Evolutionary conservation across 2,888 invertebrate genomes (phyloP), one percentile per base, ranked within the genome.

Genomic region (Amblyjoppa fuscipennis): DNA sequence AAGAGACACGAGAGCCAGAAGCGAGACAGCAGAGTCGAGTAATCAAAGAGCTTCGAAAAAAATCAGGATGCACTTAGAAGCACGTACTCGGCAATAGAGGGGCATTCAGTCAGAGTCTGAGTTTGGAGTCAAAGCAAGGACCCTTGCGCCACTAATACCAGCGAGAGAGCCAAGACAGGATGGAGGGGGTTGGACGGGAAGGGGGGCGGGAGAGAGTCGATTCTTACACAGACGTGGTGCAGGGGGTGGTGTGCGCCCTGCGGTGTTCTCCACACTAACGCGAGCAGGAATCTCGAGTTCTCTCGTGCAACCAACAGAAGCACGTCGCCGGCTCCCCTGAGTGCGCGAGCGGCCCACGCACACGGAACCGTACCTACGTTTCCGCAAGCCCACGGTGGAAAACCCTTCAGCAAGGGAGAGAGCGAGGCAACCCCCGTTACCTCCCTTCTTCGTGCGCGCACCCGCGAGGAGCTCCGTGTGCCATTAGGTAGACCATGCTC

Each of bases 91-190:
- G 87, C 89, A 89, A 91, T 91, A 91, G 92, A 91, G 91, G 90
- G 91, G 91, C 89, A 92, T 92, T 92, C 92, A 92, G 91, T 90
- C 90, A 91, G 91, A 91, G 89, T 90, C 87, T 88, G 89, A 91
- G 90, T 89, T 90, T 90, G 88, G 90, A 92, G 92, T 93, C 93
- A 93, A 93, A 93, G 93, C 92, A 92, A 93, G 93, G 92, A 91
- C 92, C 92, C 93, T 93, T 91, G 88, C 92, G 88, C 88, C 90
- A 85, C 90, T 89, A 91, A 89, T 90, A 91, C 90, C 88, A 85
- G 87, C 74, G 71, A 45, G 64, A 81, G 71, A 68, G 34, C 13
- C 51, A 38, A 75, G 71, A 56, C 77, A 56, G 68, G 64, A 20
- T 59, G 56, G 34, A 28, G 79, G 16, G 13, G 70, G 38, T 34